phyloP scores from a whole-genome alignment of 2,113 vertebrate genomes.

The Pundamilia nyererei region DNA sequence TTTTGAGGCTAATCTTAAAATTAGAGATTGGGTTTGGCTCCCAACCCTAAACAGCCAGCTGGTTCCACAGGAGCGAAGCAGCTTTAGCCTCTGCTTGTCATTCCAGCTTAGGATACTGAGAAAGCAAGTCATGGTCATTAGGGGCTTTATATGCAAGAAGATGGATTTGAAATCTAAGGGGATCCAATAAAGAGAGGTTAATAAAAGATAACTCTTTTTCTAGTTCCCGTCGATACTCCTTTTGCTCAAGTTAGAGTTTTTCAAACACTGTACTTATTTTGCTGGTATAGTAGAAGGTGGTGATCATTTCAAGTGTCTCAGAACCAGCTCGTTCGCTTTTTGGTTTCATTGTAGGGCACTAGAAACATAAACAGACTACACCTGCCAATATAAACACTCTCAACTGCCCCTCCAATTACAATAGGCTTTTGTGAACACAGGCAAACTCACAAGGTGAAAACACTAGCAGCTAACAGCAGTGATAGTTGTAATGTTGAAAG shows the following conservation, averaged over 20 bases:
- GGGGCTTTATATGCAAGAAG: neutral
- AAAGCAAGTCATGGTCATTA: neutral
- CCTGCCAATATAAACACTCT: neutral
- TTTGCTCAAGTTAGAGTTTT: neutral
- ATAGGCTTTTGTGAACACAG: neutral
- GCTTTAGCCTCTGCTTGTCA: neutral
- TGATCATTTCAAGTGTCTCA: neutral
- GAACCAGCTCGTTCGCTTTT: neutral
- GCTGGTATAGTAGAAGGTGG: neutral
- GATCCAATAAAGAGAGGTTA: neutral
- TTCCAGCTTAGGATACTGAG: neutral
- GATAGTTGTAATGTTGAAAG: neutral
- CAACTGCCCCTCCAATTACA: neutral
- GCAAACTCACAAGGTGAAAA: neutral
- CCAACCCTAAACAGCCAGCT: neutral
- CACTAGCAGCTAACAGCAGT: neutral
- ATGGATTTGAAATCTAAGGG: neutral
- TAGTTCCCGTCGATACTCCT: neutral
- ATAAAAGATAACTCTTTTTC: neutral
- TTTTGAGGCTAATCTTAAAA: neutral
- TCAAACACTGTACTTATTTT: neutral
- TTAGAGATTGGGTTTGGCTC: neutral
- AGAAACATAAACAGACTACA: neutral
- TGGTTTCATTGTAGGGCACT: neutral
- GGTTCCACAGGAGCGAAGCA: neutral